Evolutionary conservation across 2,888 invertebrate genomes (phyloP).

Genomic region (Philaethria dido): DNA sequence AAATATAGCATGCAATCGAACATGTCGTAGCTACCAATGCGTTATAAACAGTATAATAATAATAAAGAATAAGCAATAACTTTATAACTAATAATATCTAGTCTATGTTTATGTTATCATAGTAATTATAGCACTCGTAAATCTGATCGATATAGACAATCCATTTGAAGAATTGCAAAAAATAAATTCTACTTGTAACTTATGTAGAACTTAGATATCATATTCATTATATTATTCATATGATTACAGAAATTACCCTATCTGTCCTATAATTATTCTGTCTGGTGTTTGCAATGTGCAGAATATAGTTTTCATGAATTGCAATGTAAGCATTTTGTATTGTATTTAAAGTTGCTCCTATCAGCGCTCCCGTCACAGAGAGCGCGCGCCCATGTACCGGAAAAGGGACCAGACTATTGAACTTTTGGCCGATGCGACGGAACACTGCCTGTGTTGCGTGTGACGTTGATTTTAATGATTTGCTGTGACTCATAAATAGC

Average conservation of each 20-base stretch:
- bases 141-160: not conserved
- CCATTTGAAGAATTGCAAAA: not conserved
- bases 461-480: slow-evolving; percentile 59
- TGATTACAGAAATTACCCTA: not conserved
- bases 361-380: slow-evolving; percentile 37
- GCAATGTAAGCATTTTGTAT: slow-evolving; percentile 2
- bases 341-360: slow-evolving; percentile 7
- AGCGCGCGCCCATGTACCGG: slow-evolving; percentile 58
- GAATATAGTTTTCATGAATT: not conserved
- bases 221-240: too few relatives aligned
- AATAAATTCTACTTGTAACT: not conserved
- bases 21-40: not conserved
- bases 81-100: not conserved
- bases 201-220: too few relatives aligned
- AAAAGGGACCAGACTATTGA: slow-evolving; percentile 72
- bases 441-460: slow-evolving; percentile 49
- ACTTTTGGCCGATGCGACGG: slow-evolving; percentile 58
- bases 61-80: too few relatives aligned
- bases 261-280: not conserved
- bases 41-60: too few relatives aligned
- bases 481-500: slow-evolving; percentile 55
- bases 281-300: not conserved
- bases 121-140: not conserved
- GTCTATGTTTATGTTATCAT: too few relatives aligned
- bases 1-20: not conserved